Evolutionary conservation across 1,140 invertebrate species (phyloP).

Genomic region (Globodera ellingtonae): DNA sequence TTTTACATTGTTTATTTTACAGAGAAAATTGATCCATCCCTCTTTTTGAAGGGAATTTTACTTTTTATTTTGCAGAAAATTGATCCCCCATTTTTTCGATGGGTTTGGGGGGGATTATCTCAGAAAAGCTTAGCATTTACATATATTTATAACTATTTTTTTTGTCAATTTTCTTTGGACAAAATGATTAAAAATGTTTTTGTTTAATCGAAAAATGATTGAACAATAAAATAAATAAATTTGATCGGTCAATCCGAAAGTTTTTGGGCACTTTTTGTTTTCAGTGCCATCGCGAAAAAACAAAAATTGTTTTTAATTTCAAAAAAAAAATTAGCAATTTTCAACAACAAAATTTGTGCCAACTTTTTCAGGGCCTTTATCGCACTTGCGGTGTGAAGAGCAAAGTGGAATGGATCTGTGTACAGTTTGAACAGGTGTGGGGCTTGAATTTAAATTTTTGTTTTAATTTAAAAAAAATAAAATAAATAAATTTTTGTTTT

Average conservation of each 20-base stretch:
- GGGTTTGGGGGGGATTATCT: not conserved
- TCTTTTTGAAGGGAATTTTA: too few species aligned
- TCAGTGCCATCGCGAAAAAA: not conserved
- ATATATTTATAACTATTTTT: too few species aligned
- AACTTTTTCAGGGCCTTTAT: constrained; percentile 58
- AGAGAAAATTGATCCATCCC: too few species aligned
- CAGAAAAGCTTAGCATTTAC: not conserved
- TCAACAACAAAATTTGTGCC: not conserved
- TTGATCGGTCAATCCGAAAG: too few species aligned
- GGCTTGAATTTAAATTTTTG: not conserved
- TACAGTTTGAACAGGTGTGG: constrained; percentile 54
- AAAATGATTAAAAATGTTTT: too few species aligned
- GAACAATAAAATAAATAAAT: too few species aligned
- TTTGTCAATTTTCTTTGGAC: too few species aligned
- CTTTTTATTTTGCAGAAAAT: too few species aligned
- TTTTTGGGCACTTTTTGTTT: not conserved
- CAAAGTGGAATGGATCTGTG: constrained; percentile 64
- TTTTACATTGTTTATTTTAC: too few species aligned
- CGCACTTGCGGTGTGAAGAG: constrained; percentile 65
- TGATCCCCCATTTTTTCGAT: not conserved
- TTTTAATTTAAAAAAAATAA: too few species aligned
- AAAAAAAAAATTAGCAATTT: constrained; percentile 26
- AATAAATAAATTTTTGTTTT: too few species aligned
- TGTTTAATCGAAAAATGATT: too few species aligned
- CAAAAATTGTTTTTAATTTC: not conserved